Base-by-base conservation (phyloP, 2,113 vertebrate genomes). In the Chloropsis cyanopogon region DNA sequence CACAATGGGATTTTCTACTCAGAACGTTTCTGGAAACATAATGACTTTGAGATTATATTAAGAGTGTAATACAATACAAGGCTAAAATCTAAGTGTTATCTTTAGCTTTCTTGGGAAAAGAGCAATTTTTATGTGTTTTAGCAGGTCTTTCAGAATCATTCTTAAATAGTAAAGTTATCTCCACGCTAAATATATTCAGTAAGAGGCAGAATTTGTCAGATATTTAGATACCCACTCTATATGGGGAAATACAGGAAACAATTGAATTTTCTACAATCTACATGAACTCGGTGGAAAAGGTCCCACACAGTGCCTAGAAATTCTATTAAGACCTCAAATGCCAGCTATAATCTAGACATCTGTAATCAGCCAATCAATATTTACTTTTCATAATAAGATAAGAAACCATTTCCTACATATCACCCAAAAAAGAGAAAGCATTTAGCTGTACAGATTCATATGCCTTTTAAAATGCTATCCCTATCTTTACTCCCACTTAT, bases 401-500 rank as follows among this genome's bases (percentile, higher is more conserved):
- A 95, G 54, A 65, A 66, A 21, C 3, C 4, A 46, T 44, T 52
- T 46, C 52, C 64, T 21, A 37, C 24, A 31, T 15, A 53, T 5
- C 37, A 53, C 18, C 12, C 19, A 18, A 85, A 70, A 77, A 41
- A 49, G 29, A 53, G 22, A 75, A 86, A 81, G 41, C 61, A 79
- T 59, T 88, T 64, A 77, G 79, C 87, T 77, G 37, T 10, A 14
- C 37, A 82, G 76, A 79, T n/a, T 57, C 46, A 28, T 21, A 42
- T 54, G 39, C 17, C 31, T 81, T 53, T 69, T 59, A 50, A 47
- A 77, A 57, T 88, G 46, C 56, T 73, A 81, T 72, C 71, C 20
- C n/a, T 63, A 93, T 88, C 91, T 96, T 95, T 20, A 73, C 82
- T 91, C 83, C 88, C 88, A 94, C 94, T 79, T 86, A 68, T 76